Conservation (phyloP, 2,888 invertebrate genomes). For the Leptura quadrifasciata region DNA sequence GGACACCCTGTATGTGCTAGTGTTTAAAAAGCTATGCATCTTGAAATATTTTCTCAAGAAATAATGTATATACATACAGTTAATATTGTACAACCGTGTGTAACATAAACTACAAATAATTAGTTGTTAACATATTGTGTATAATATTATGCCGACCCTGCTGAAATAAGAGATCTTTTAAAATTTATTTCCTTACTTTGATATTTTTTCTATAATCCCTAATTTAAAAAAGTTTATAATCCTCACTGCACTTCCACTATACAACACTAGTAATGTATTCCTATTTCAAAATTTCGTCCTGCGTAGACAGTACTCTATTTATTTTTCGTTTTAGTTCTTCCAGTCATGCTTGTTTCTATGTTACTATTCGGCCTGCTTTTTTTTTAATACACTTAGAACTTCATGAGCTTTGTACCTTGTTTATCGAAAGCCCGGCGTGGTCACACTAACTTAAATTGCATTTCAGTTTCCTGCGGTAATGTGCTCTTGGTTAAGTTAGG, state of each 20-base stretch:
- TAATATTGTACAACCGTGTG: no score
- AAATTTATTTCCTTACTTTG: slow-evolving; percentile 26
- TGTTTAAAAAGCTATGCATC: no score
- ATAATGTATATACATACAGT: no score
- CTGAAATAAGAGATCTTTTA: slow-evolving; percentile 1
- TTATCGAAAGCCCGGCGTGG: slow-evolving; percentile 43
- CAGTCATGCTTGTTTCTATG: slow-evolving; percentile 12
- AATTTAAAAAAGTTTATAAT: slow-evolving; percentile 1
- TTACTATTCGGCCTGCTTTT: background rate
- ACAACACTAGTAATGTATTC: slow-evolving; percentile 30
- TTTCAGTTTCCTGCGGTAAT: slow-evolving; percentile 38
- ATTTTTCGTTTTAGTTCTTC: slow-evolving; percentile 15
- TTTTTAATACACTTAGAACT: slow-evolving; percentile 13
- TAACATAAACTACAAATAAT: no score
- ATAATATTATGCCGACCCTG: background rate
- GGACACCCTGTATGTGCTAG: no score
- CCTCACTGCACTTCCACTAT: slow-evolving; percentile 34
- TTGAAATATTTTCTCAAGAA: no score
- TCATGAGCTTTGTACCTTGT: slow-evolving; percentile 33
- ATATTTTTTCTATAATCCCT: slow-evolving; percentile 24
- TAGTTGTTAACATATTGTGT: background rate
- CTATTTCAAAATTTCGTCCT: slow-evolving; percentile 4
- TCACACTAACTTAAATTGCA: slow-evolving; percentile 46
- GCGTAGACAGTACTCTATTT: background rate
- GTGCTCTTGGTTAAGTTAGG: slow-evolving; percentile 39